A percentile compares a stretch with the other conserved stretches of the same genome.
Evolutionary conservation across 2,888 invertebrate species (phyloP).

Genomic region (Polymixis lichenea): DNA sequence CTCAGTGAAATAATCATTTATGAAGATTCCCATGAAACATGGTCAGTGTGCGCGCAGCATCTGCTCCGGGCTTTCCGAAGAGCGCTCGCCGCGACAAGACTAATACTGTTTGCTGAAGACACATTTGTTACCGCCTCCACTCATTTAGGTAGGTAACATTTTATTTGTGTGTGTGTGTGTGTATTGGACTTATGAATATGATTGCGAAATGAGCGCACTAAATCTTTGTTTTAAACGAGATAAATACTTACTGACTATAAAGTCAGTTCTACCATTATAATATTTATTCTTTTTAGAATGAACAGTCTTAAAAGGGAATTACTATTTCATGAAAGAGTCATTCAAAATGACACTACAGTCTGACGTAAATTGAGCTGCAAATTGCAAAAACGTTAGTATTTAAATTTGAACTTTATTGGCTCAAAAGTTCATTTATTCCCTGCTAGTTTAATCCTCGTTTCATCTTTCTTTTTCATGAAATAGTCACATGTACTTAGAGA

Average conservation of each 20-base stretch:
- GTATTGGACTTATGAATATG: constrained; percentile 5
- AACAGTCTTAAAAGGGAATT: background rate
- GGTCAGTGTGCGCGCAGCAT: constrained; percentile 53
- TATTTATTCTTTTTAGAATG: background rate
- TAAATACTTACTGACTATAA: background rate
- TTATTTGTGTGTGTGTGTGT: constrained; percentile 3
- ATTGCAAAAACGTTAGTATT: too few relatives aligned
- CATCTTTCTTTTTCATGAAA: too few relatives aligned
- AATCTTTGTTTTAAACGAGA: background rate
- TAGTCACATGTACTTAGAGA: too few relatives aligned
- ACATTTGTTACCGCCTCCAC: constrained; percentile 48
- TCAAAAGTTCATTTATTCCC: too few relatives aligned
- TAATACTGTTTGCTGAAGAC: constrained; percentile 58
- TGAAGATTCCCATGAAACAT: constrained; percentile 62
- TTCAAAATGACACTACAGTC: too few relatives aligned
- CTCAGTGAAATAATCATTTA: constrained; percentile 48
- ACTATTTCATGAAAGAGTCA: too few relatives aligned
- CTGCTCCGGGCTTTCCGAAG: constrained; percentile 45
- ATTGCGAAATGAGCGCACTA: background rate
- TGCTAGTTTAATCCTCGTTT: too few relatives aligned
- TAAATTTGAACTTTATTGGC: too few relatives aligned
- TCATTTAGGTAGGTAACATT: constrained; percentile 43
- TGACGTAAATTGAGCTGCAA: too few relatives aligned
- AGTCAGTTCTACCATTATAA: background rate
- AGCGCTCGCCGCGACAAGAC: constrained; percentile 46